A percentile compares a stretch with the other conserved stretches of the same genome.
Evolutionary conservation across 2,888 invertebrate species (phyloP).

Genomic region (Asteroscopus sphinx): DNA sequence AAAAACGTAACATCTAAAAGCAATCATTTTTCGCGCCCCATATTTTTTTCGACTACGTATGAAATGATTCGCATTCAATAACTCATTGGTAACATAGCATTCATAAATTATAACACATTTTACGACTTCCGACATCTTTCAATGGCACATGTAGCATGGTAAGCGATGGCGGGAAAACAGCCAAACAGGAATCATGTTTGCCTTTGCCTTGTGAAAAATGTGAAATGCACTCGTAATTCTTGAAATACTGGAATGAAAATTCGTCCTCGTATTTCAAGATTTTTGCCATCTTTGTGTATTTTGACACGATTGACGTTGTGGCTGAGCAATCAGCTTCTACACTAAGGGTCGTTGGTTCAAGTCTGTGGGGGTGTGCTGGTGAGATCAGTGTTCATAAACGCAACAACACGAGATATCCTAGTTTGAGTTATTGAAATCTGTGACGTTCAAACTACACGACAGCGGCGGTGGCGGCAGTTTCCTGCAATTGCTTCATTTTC

Average conservation of each 20-base stretch:
- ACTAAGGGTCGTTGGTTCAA: no score
- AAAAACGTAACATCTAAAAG: constrained; percentile 14
- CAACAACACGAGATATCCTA: no score
- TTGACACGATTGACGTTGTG: no score
- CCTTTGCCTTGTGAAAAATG: neutral
- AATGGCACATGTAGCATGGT: constrained; percentile 33
- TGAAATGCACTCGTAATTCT: neutral
- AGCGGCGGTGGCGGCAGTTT: no score
- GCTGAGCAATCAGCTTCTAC: no score
- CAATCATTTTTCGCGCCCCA: constrained; percentile 16
- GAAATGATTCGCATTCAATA: constrained; percentile 44
- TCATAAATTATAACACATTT: constrained; percentile 43
- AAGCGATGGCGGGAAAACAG: constrained; percentile 14
- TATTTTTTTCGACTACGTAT: constrained; percentile 22
- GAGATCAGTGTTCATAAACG: no score
- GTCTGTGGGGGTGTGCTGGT: no score
- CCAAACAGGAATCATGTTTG: constrained; percentile 22
- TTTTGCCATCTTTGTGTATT: no score
- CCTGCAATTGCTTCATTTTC: no score
- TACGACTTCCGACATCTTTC: constrained; percentile 48
- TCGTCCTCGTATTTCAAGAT: no score
- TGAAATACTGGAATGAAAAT: neutral
- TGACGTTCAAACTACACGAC: no score
- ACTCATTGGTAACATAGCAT: constrained; percentile 39
- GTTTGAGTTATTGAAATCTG: no score